Evolutionary conservation across 2,113 vertebrate species (phyloP).

Genomic region (Tapirus terrestris): DNA sequence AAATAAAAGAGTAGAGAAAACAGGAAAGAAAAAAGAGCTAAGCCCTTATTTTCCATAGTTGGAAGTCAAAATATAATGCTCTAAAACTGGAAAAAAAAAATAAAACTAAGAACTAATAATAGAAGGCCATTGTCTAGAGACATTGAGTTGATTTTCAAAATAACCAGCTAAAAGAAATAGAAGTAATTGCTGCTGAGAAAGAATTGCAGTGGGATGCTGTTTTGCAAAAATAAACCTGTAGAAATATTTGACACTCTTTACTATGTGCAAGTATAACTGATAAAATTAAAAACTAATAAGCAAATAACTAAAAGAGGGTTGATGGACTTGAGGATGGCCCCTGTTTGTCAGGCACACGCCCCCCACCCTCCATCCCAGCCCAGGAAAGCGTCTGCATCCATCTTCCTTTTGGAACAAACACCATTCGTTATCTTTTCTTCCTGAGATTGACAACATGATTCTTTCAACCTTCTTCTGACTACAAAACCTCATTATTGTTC

Average conservation of each 20-base stretch:
- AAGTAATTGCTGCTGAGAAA: background rate
- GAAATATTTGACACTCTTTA: background rate
- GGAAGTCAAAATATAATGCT: background rate
- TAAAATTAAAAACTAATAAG: background rate
- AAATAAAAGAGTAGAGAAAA: background rate
- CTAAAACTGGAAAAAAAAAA: background rate
- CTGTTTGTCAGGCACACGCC: background rate
- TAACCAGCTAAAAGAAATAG: background rate
- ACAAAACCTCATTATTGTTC: background rate
- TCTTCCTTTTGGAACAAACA: background rate
- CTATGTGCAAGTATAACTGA: background rate
- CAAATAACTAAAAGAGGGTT: background rate
- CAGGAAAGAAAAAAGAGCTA: background rate
- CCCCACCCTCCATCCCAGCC: background rate
- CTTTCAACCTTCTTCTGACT: background rate
- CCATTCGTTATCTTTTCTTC: background rate
- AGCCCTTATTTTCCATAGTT: background rate
- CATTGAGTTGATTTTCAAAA: background rate
- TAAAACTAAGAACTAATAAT: background rate
- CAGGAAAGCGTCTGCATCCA: background rate
- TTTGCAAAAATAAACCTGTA: slow-evolving; percentile 1
- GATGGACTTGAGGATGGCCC: background rate
- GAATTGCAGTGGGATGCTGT: background rate
- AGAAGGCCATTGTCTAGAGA: background rate
- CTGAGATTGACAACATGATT: background rate